Conservation (phyloP, 2,113 vertebrate species). For the Tamias sibiricus region DNA sequence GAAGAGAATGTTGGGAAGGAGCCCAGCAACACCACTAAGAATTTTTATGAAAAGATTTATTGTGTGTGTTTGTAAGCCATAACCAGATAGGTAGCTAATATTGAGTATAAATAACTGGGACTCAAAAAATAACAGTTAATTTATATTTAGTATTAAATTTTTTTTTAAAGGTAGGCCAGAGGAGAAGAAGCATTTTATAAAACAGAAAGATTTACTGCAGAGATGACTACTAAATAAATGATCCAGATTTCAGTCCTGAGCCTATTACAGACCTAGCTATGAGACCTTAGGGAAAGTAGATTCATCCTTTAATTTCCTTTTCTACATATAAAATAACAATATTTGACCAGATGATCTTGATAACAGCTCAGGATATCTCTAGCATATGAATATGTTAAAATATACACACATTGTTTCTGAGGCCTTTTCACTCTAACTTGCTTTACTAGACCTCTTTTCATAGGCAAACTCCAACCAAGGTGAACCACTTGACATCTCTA, state of each 20-base stretch:
- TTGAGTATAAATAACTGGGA: slow-evolving; percentile 28
- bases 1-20: background rate
- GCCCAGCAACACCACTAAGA: background rate
- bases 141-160: slow-evolving; percentile 9
- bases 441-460: background rate
- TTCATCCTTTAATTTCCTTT: background rate
- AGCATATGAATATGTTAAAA: background rate
- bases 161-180: slow-evolving; percentile 2
- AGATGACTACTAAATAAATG: background rate
- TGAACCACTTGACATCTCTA: background rate
- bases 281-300: background rate
- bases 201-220: background rate
- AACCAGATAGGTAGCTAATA: slow-evolving; percentile 31
- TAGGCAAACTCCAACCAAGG: background rate
- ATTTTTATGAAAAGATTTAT: slow-evolving; percentile 61
- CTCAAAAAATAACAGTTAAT: slow-evolving; percentile 32
- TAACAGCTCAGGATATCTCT: slow-evolving; percentile 3
- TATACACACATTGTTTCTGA: background rate
- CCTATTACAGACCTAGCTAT: background rate
- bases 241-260: background rate
- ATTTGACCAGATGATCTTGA: background rate
- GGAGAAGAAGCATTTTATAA: background rate
- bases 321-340: background rate
- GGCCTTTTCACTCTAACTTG: background rate
- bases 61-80: slow-evolving; percentile 41